Conservation (phyloP, 2,888 invertebrate genomes). For the Leistus spinibarbis region DNA sequence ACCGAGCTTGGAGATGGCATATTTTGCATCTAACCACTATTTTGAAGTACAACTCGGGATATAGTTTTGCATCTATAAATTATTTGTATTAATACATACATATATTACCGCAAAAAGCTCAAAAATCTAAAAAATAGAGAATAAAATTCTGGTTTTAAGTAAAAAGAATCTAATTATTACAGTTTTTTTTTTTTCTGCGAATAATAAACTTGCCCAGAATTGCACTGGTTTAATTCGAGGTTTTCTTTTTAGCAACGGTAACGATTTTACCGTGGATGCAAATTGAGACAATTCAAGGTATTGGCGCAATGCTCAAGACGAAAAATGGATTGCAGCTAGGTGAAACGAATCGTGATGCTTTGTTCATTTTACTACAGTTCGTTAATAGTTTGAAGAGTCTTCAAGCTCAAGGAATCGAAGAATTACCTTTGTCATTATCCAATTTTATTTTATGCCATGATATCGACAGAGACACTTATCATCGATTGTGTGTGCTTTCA, state of each 20-base stretch:
- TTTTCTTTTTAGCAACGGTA: constrained; percentile 69
- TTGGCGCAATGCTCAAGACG: constrained; percentile 67
- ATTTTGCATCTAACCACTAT: too few species aligned
- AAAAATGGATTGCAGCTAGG: constrained; percentile 52
- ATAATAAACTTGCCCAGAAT: too few species aligned
- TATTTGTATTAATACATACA: too few species aligned
- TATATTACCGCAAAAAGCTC: too few species aligned
- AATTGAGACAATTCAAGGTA: constrained; percentile 75
- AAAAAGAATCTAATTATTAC: too few species aligned
- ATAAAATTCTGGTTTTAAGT: too few species aligned
- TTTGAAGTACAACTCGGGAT: too few species aligned
- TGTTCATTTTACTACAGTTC: constrained; percentile 79
- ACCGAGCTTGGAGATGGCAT: too few species aligned
- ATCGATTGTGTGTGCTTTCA: constrained; percentile 74
- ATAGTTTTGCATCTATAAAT: too few species aligned
- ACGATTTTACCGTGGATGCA: constrained; percentile 76
- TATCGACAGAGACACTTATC: constrained; percentile 63
- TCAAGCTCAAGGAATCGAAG: constrained; percentile 83
- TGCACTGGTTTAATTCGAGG: background rate
- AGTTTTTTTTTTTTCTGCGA: too few species aligned
- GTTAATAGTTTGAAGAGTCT: constrained; percentile 82
- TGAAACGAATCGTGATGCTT: constrained; percentile 67
- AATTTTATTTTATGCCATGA: constrained; percentile 77
- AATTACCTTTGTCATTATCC: constrained; percentile 71
- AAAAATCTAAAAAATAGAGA: too few species aligned